A percentile compares a stretch with the other conserved stretches of the same genome.
These are phyloP conservation scores for Hippocampus kuda DNA, from an alignment of 2,797 vertebrate species.

Conservation along the genomic window DNA sequence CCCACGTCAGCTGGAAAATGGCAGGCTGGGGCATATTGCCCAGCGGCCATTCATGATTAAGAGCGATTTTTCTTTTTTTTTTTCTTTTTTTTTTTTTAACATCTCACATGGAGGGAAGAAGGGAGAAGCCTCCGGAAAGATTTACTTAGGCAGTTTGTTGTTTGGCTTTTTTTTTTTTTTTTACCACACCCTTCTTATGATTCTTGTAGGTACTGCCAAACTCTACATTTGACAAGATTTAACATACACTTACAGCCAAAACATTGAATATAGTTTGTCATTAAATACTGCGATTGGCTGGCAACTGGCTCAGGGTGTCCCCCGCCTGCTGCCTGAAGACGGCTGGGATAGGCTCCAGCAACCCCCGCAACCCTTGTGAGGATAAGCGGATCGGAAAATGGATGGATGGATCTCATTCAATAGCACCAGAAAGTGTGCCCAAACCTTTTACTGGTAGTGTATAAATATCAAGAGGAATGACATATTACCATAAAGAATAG, in stretches of 20 bases:
- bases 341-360: too few species aligned
- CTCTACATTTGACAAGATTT: neutral
- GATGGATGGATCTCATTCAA: neutral
- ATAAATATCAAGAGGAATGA: neutral
- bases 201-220: neutral
- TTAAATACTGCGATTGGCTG: neutral
- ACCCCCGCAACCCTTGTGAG: too few species aligned
- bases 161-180: constrained; percentile 27
- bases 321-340: too few species aligned
- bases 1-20: constrained; percentile 53
- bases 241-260: neutral
- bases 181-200: constrained; percentile 3
- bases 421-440: neutral
- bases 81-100: constrained; percentile 33
- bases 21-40: constrained; percentile 61
- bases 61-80: constrained; percentile 53
- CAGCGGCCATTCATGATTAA: constrained; percentile 70
- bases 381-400: too few species aligned
- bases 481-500: neutral
- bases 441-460: neutral
- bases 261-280: neutral
- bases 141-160: constrained; percentile 27
- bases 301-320: too few species aligned
- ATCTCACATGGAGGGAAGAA: constrained; percentile 42
- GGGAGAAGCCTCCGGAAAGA: constrained; percentile 45